Conservation (phyloP, 2,113 vertebrate species). For the Heteronetta atricapilla region DNA sequence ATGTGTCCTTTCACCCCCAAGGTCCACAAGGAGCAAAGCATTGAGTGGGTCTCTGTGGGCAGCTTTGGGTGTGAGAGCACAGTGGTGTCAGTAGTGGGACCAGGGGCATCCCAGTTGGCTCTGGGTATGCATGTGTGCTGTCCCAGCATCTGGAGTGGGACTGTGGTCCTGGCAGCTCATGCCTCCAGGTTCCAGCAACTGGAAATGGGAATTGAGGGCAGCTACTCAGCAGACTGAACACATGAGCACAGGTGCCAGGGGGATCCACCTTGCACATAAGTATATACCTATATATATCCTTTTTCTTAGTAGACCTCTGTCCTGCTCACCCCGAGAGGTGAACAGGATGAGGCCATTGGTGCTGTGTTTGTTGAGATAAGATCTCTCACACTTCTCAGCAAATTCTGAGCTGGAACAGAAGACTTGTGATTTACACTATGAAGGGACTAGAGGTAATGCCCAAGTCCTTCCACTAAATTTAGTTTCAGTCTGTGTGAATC, state of each 20-base stretch:
- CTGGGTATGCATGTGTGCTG: background rate
- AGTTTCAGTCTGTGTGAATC: background rate
- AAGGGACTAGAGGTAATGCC: background rate
- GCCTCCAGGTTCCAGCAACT: background rate
- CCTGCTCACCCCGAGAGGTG: background rate
- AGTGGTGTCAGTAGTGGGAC: background rate
- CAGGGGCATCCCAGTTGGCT: fast-evolving
- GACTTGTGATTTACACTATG: background rate
- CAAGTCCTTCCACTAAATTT: background rate
- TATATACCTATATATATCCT: too few relatives aligned
- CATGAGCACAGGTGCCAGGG: background rate
- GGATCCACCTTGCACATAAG: background rate
- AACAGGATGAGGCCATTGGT: background rate
- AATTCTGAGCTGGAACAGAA: background rate
- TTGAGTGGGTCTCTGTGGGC: background rate
- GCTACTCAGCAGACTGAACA: background rate
- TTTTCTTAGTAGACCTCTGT: background rate
- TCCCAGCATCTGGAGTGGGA: background rate
- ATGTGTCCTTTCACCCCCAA: background rate
- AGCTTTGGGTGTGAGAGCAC: background rate
- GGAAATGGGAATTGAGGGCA: background rate
- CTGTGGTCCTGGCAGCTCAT: background rate
- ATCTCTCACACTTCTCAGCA: background rate
- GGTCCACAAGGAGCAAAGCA: background rate
- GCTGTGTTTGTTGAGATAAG: background rate